Conservation (phyloP, 1,140 invertebrate genomes). For the Lithobius niger region DNA sequence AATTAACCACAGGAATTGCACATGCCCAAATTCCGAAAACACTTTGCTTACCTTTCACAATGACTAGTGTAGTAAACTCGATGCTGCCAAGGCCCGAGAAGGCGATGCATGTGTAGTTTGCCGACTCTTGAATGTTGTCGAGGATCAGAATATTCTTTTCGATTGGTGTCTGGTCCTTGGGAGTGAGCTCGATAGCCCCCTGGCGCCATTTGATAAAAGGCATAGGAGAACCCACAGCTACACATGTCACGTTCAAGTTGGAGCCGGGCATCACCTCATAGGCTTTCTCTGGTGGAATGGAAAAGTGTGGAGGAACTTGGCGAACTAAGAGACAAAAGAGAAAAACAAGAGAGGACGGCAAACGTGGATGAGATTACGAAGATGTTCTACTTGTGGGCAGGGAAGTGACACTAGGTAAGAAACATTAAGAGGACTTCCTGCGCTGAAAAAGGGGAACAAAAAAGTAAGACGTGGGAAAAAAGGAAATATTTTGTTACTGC, state of each 20-base stretch:
- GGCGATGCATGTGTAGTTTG: slow-evolving; percentile 93
- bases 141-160: slow-evolving; percentile 67
- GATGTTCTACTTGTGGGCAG: no score
- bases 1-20: no score
- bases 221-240: slow-evolving; percentile 94
- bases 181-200: slow-evolving; percentile 65
- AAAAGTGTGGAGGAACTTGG: slow-evolving; percentile 84
- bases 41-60: slow-evolving; percentile 71
- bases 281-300: slow-evolving; percentile 64
- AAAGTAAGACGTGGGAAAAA: no score
- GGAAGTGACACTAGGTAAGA: no score
- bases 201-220: slow-evolving; percentile 92
- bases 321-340: slow-evolving; percentile 51
- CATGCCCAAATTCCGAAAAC: no score
- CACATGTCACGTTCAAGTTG: slow-evolving; percentile 84
- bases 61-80: slow-evolving; percentile 68
- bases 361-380: no score
- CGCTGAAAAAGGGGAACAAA: no score
- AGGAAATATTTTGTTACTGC: no score
- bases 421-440: no score
- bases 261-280: slow-evolving; percentile 81
- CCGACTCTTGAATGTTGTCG: slow-evolving; percentile 73
- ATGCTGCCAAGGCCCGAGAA: slow-evolving; percentile 86
- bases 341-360: no score
- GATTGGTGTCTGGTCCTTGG: slow-evolving; percentile 34